A percentile compares a stretch with the other conserved stretches of the same genome.
Evolutionary conservation across 1,140 invertebrate genomes (phyloP).

Genomic region (Nomia melanderi): DNA sequence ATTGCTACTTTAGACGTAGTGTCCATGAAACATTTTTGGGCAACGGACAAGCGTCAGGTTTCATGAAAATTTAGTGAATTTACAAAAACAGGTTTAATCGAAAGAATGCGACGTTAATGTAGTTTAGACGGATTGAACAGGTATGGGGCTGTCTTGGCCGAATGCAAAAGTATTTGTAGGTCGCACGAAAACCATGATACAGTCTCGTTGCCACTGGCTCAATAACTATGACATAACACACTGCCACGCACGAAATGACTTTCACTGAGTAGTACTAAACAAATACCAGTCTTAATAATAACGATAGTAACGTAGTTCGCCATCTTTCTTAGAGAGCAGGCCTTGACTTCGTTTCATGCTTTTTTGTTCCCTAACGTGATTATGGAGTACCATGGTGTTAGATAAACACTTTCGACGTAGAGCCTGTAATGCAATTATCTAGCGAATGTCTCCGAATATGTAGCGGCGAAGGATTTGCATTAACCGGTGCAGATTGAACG

Average conservation of each 20-base stretch:
- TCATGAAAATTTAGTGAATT: no score
- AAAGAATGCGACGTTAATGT: no score
- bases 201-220: constrained; percentile 23
- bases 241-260: constrained; percentile 58
- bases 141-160: no score
- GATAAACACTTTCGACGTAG: constrained; percentile 50
- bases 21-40: no score
- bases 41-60: no score
- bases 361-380: constrained; percentile 15
- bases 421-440: no score
- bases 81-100: no score
- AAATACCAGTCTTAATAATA: constrained; percentile 53
- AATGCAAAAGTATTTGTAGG: no score
- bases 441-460: not conserved
- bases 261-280: constrained; percentile 62
- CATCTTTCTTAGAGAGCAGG: constrained; percentile 56
- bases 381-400: not conserved
- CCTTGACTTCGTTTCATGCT: constrained; percentile 74
- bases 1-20: no score
- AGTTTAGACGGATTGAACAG: no score
- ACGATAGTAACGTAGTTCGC: constrained; percentile 24
- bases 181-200: constrained; percentile 61
- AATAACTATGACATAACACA: constrained; percentile 73
- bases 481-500: no score
- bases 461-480: no score